Evolutionary conservation across 2,797 vertebrate genomes (phyloP).

Genomic region (Vespertilio murinus): DNA sequence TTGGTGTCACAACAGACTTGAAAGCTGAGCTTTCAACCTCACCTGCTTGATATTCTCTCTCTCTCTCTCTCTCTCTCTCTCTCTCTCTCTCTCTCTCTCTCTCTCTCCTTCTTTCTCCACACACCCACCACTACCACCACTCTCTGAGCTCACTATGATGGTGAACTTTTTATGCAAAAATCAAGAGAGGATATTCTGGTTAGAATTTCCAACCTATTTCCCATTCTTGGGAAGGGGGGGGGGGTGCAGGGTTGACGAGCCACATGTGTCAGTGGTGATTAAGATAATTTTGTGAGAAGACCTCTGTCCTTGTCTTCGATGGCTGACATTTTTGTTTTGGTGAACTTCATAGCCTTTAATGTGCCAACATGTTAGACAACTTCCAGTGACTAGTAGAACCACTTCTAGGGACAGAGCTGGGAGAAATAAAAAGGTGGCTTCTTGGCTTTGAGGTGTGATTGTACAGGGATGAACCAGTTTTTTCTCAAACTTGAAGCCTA

Average conservation of each 20-base stretch:
- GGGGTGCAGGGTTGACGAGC: not conserved
- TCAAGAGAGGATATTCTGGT: not conserved
- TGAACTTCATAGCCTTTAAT: not conserved
- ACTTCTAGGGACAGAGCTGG: not conserved
- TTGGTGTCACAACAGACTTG: not conserved
- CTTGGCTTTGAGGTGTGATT: not conserved
- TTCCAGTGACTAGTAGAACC: not conserved
- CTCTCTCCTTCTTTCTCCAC: not conserved
- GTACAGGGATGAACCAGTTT: not conserved
- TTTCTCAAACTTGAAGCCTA: slow-evolving; percentile 18
- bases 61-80: not conserved
- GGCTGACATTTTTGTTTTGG: not conserved
- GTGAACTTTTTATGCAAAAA: not conserved
- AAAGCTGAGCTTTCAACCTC: not conserved
- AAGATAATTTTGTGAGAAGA: not conserved
- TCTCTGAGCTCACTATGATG: not conserved
- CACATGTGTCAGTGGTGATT: not conserved
- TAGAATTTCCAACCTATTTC: slow-evolving; percentile 19
- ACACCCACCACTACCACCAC: not conserved
- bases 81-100: not conserved
- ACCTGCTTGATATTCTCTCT: not conserved
- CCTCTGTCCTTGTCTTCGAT: not conserved
- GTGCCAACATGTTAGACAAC: not conserved
- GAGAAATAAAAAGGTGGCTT: not conserved
- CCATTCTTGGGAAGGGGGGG: too few species aligned